A percentile compares a stretch with the other conserved stretches of the same genome.
Conservation (phyloP, 1,140 invertebrate species). For the Macrotrachela quadricornifera region DNA sequence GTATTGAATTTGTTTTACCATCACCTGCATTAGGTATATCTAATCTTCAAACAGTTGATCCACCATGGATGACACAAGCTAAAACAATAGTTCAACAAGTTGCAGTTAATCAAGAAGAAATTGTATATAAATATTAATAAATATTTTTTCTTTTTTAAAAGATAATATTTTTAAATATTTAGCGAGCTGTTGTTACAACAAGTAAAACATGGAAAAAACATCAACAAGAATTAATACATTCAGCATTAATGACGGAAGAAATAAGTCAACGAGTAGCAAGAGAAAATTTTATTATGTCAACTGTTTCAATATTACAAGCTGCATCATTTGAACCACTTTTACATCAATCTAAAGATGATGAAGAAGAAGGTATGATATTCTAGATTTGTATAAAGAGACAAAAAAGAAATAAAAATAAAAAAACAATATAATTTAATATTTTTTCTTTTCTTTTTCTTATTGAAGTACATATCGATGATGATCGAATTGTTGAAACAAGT, state of each 20-base stretch:
- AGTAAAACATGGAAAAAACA: constrained; percentile 95
- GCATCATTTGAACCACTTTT: constrained; percentile 84
- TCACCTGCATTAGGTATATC: constrained; percentile 76
- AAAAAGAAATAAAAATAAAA: too few relatives aligned
- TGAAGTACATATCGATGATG: too few relatives aligned
- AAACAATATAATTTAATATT: too few relatives aligned
- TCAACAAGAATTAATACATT: constrained; percentile 86
- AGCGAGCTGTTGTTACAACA: constrained; percentile 67
- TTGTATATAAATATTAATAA: constrained; percentile 41
- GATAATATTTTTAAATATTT: too few relatives aligned
- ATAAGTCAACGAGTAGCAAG: constrained; percentile 76
- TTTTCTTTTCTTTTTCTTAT: too few relatives aligned
- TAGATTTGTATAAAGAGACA: too few relatives aligned
- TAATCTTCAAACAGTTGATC: constrained; percentile 55
- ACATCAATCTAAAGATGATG: constrained; percentile 38
- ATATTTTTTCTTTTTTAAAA: too few relatives aligned
- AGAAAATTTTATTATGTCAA: constrained; percentile 83
- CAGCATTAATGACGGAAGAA: constrained; percentile 76
- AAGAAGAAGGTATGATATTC: constrained; percentile 32
- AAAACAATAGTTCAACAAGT: constrained; percentile 97
- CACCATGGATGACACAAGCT: constrained; percentile 89
- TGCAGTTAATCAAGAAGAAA: constrained; percentile 88
- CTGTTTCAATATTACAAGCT: constrained; percentile 62
- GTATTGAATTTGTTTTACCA: constrained; percentile 91
- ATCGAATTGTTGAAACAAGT: too few relatives aligned